phyloP scores from a whole-genome alignment of 30 jellyfish, hydroid and myxozoan species.

The Aurelia sp. region DNA sequence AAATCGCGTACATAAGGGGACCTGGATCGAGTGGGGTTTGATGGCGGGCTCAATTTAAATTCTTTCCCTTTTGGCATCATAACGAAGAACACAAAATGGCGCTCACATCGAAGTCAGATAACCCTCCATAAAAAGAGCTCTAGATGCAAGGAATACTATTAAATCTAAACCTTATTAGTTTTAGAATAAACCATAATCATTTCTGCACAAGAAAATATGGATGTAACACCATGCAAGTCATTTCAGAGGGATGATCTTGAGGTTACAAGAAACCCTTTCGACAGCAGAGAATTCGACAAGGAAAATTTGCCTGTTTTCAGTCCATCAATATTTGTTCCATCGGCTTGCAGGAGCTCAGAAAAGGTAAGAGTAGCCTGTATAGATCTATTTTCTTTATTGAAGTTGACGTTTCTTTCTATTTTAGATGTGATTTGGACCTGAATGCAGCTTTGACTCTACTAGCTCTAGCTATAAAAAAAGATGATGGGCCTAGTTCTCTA shows the following conservation, averaged over 20 bases:
- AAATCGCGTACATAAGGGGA: no score
- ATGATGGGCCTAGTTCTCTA: no score
- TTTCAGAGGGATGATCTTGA: constrained; percentile 72
- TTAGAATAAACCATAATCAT: not conserved
- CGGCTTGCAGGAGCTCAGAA: constrained; percentile 56
- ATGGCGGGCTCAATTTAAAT: constrained; percentile 64
- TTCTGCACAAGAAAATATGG: constrained; percentile 20
- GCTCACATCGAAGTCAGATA: not conserved
- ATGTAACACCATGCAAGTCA: constrained; percentile 69
- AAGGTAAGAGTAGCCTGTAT: constrained; percentile 34
- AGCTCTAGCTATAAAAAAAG: no score
- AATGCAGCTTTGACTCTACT: no score
- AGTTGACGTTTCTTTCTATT: no score
- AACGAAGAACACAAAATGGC: constrained; percentile 4
- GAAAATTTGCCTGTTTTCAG: constrained; percentile 82
- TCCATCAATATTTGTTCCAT: constrained; percentile 70
- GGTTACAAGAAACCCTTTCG: constrained; percentile 81
- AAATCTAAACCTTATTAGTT: not conserved
- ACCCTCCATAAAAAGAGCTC: no score
- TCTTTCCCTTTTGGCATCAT: not conserved
- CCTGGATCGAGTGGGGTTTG: constrained; percentile 41
- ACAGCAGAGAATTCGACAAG: constrained; percentile 76
- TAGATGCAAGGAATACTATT: no score
- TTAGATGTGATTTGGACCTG: no score
- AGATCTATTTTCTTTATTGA: no score